These are phyloP conservation scores for Drosophila seguyi DNA, from an alignment of 1,140 invertebrate genomes.

Conservation along the genomic window DNA sequence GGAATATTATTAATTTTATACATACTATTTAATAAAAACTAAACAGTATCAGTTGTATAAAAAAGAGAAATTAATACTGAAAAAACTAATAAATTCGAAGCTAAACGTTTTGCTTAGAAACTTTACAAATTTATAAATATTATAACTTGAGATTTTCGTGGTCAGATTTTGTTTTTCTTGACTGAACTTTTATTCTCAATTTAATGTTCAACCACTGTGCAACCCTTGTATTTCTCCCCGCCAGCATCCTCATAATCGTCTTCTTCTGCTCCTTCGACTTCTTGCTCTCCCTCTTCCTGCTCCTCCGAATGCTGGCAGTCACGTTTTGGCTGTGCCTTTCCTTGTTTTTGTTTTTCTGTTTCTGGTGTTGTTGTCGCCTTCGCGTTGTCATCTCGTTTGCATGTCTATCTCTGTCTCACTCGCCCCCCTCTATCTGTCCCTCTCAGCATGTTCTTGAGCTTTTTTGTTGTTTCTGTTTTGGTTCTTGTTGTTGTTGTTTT, in stretches of 20 bases:
- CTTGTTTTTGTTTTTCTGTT: constrained; percentile 35
- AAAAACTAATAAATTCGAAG: too few species aligned
- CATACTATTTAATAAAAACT: too few species aligned
- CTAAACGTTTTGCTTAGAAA: too few species aligned
- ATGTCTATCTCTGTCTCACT: constrained; percentile 49
- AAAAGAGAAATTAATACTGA: too few species aligned
- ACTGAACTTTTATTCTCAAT: neutral
- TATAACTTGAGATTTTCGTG: neutral
- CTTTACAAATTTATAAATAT: too few species aligned
- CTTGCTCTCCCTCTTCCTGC: constrained; percentile 14
- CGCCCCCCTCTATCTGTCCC: neutral
- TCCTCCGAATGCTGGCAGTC: constrained; percentile 52
- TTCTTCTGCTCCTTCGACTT: constrained; percentile 28
- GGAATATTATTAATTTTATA: too few species aligned
- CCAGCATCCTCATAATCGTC: neutral
- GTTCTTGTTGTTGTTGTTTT: constrained; percentile 13
- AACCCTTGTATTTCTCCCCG: constrained; percentile 4
- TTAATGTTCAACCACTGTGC: neutral
- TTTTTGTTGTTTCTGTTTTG: constrained; percentile 21
- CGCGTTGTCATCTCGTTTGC: constrained; percentile 79
- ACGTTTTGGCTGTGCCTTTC: constrained; percentile 63
- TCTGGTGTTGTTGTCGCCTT: constrained; percentile 61
- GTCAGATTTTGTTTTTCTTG: too few species aligned
- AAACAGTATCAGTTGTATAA: too few species aligned
- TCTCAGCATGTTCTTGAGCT: constrained; percentile 18